These are phyloP conservation scores for Rotaria socialis DNA, from an alignment of 2,888 invertebrate genomes.

Conservation along the genomic window DNA sequence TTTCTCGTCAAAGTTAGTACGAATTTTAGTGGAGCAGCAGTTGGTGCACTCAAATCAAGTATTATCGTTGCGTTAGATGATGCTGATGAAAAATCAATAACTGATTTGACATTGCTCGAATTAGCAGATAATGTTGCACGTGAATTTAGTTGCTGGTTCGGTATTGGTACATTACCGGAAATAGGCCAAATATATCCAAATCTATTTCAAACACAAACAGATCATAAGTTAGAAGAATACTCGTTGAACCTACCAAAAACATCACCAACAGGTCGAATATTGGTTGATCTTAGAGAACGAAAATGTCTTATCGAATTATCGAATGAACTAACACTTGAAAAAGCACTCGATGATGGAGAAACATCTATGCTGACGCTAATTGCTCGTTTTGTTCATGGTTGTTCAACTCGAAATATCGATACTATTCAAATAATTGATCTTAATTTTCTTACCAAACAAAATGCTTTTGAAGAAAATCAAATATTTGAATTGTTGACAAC, in stretches of 20 bases:
- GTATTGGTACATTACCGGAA: neutral
- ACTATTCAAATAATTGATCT: neutral
- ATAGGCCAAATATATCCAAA: neutral
- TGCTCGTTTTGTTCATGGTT: neutral
- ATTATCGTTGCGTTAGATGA: neutral
- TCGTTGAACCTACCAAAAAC: neutral
- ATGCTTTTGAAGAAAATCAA: neutral
- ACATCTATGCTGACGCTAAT: neutral
- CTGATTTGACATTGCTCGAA: no score
- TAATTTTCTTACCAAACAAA: neutral
- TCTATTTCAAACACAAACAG: neutral
- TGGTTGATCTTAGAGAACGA: neutral
- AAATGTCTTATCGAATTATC: neutral
- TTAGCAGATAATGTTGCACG: neutral
- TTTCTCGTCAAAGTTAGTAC: constrained; percentile 5
- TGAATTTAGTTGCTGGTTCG: constrained; percentile 17
- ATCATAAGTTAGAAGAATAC: neutral
- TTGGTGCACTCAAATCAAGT: neutral
- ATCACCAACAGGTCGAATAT: neutral
- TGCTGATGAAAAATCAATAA: no score
- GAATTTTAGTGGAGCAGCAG: neutral
- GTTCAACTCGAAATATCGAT: constrained; percentile 3
- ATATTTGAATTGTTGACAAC: neutral
- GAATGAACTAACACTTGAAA: neutral
- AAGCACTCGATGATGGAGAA: neutral